Evolutionary conservation across 2,797 vertebrate species (phyloP).

Genomic region (Sebastes miniatus): DNA sequence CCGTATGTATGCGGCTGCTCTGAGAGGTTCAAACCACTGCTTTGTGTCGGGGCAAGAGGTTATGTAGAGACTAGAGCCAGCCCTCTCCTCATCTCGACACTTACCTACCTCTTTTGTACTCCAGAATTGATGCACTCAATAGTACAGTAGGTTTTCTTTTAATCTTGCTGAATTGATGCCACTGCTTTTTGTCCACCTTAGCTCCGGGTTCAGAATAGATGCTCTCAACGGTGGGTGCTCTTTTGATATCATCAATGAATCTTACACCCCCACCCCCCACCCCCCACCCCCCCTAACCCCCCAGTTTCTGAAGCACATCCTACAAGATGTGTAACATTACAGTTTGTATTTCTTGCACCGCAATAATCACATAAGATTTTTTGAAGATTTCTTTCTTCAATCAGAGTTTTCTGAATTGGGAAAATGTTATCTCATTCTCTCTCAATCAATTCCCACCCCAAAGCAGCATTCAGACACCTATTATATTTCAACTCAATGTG

Average conservation of each 20-base stretch:
- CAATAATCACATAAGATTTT: slow-evolving; percentile 20
- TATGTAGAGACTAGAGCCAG: slow-evolving; percentile 76
- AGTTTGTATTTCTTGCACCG: slow-evolving; percentile 23
- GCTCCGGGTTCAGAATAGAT: slow-evolving; percentile 63
- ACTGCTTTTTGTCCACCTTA: slow-evolving; percentile 72
- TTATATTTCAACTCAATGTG: slow-evolving; percentile 56
- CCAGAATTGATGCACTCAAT: slow-evolving; percentile 76
- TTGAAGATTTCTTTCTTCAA: slow-evolving; percentile 34
- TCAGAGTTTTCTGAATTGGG: slow-evolving; percentile 30
- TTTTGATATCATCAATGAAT: slow-evolving; percentile 75
- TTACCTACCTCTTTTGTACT: slow-evolving; percentile 75
- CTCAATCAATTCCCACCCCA: slow-evolving; percentile 47
- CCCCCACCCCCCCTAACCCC: background rate
- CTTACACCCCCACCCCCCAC: slow-evolving; percentile 13
- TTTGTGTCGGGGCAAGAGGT: slow-evolving; percentile 74
- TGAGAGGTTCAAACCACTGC: slow-evolving; percentile 76
- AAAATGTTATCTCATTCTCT: slow-evolving; percentile 57
- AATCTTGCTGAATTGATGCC: slow-evolving; percentile 76
- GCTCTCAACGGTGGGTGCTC: slow-evolving; percentile 60
- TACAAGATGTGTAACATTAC: slow-evolving; percentile 28
- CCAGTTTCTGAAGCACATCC: slow-evolving; percentile 42
- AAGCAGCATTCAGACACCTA: slow-evolving; percentile 50
- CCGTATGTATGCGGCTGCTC: slow-evolving; percentile 63
- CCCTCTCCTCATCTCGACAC: slow-evolving; percentile 75
- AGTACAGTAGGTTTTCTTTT: slow-evolving; percentile 76